These are phyloP conservation scores for Plectrocnemia conspersa DNA, from an alignment of 1,140 invertebrate genomes.

Conservation along the genomic window DNA sequence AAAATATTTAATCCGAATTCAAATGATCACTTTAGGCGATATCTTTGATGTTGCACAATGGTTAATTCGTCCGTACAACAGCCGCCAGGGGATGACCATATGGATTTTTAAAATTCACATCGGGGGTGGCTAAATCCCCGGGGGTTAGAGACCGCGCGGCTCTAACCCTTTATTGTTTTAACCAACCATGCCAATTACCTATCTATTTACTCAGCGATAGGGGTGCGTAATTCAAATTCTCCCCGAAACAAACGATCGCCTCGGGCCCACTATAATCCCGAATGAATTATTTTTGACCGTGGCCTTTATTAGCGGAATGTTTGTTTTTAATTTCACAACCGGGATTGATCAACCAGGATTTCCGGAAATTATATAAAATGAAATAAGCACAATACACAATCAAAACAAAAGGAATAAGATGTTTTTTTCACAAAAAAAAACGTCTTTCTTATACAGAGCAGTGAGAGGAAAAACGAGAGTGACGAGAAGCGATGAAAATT, in stretches of 20 bases:
- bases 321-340: too few species aligned
- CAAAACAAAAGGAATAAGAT: too few species aligned
- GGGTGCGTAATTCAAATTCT: slow-evolving; percentile 23
- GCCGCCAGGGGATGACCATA: neutral
- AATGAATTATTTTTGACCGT: slow-evolving; percentile 11
- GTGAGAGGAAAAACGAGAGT: too few species aligned
- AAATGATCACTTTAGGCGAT: too few species aligned
- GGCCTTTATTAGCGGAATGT: too few species aligned
- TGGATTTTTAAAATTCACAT: slow-evolving; percentile 1
- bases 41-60: neutral
- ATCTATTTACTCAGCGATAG: slow-evolving; percentile 33
- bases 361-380: too few species aligned
- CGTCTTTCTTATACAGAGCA: too few species aligned
- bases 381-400: too few species aligned
- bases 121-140: neutral
- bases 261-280: slow-evolving; percentile 1
- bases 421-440: too few species aligned
- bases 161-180: slow-evolving; percentile 36
- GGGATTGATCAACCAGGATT: too few species aligned
- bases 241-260: slow-evolving; percentile 21
- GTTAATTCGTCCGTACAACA: neutral
- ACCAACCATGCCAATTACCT: slow-evolving; percentile 33
- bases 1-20: too few species aligned
- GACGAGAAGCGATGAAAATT: too few species aligned
- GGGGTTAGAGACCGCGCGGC: neutral